Evolutionary conservation across 2,797 vertebrate species (phyloP).

Genomic region (Sebastes cheni): DNA sequence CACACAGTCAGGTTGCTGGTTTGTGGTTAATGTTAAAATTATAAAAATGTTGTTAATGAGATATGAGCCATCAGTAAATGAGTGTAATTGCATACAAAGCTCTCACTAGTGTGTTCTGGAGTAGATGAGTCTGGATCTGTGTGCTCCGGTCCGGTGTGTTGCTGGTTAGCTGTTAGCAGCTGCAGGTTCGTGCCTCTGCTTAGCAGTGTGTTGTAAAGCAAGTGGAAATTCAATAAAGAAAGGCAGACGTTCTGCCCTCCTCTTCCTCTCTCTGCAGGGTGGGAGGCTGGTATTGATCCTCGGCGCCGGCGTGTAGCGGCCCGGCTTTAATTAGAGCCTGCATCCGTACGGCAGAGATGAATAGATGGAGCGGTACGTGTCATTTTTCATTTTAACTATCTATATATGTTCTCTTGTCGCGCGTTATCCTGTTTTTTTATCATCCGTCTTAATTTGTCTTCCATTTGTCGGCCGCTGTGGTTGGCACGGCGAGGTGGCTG

Average conservation of each 20-base stretch:
- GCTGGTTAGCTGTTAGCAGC: slow-evolving; percentile 23
- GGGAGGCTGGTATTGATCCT: slow-evolving; percentile 65
- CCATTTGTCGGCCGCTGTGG: slow-evolving; percentile 40
- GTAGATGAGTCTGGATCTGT: neutral
- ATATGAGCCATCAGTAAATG: neutral
- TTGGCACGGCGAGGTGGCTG: slow-evolving; percentile 62
- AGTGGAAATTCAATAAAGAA: slow-evolving; percentile 70
- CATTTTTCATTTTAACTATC: neutral
- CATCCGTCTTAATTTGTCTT: neutral
- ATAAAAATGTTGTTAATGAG: neutral
- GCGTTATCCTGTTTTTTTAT: neutral
- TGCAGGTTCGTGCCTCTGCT: slow-evolving; percentile 56
- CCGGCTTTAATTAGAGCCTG: slow-evolving; percentile 76
- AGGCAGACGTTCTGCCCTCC: slow-evolving; percentile 29
- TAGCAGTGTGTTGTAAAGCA: slow-evolving; percentile 66
- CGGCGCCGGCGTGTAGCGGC: slow-evolving; percentile 47
- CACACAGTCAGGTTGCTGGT: neutral
- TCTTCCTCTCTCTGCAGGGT: slow-evolving; percentile 26
- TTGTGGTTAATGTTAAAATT: neutral
- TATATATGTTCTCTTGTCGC: neutral
- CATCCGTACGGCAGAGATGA: slow-evolving; percentile 38
- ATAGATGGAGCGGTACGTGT: neutral
- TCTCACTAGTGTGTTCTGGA: neutral
- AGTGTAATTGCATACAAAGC: neutral
- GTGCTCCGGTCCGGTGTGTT: neutral